Evolutionary conservation across 2,797 vertebrate genomes (phyloP).

Genomic region (Orestias chungarensis): DNA sequence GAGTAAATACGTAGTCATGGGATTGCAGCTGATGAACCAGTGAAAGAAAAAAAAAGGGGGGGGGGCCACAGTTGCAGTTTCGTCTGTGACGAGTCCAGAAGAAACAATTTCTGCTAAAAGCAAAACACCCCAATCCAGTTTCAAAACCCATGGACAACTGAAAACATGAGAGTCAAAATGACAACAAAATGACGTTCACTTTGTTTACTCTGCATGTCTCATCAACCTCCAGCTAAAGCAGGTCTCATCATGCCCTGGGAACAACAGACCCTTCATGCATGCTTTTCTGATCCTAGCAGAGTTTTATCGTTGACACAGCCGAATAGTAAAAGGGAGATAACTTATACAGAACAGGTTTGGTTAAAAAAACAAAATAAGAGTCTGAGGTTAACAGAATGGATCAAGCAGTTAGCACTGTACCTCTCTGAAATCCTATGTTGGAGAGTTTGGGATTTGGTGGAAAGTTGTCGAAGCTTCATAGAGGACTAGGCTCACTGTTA

Average conservation of each 20-base stretch:
- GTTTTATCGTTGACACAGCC: slow-evolving; percentile 29
- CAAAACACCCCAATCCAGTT: background rate
- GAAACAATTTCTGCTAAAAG: slow-evolving; percentile 1
- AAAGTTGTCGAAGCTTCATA: slow-evolving; percentile 63
- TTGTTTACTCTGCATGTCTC: slow-evolving; percentile 25
- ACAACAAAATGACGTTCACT: slow-evolving; percentile 20
- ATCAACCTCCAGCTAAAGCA: slow-evolving; percentile 46
- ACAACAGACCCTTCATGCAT: slow-evolving; percentile 28
- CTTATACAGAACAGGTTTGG: background rate
- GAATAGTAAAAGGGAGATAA: slow-evolving; percentile 12
- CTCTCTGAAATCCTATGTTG: slow-evolving; percentile 68
- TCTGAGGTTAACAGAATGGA: slow-evolving; percentile 28
- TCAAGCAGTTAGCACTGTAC: slow-evolving; percentile 65
- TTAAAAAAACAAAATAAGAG: slow-evolving; percentile 6
- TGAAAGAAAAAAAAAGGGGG: slow-evolving; percentile 43
- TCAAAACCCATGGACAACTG: slow-evolving; percentile 3
- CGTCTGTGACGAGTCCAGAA: slow-evolving; percentile 13
- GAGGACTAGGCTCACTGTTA: slow-evolving; percentile 56
- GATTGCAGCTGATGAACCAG: slow-evolving; percentile 48
- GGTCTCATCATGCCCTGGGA: slow-evolving; percentile 60
- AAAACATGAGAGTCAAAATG: slow-evolving; percentile 15
- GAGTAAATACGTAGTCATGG: slow-evolving; percentile 65
- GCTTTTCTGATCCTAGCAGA: slow-evolving; percentile 35
- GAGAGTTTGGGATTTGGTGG: slow-evolving; percentile 65
- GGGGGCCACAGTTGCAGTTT: slow-evolving; percentile 27